Percentiles rank a stretch among this genome's conserved stretches.
Conservation (phyloP, 2,113 vertebrate genomes). For the Chelonoidis abingdonii region DNA sequence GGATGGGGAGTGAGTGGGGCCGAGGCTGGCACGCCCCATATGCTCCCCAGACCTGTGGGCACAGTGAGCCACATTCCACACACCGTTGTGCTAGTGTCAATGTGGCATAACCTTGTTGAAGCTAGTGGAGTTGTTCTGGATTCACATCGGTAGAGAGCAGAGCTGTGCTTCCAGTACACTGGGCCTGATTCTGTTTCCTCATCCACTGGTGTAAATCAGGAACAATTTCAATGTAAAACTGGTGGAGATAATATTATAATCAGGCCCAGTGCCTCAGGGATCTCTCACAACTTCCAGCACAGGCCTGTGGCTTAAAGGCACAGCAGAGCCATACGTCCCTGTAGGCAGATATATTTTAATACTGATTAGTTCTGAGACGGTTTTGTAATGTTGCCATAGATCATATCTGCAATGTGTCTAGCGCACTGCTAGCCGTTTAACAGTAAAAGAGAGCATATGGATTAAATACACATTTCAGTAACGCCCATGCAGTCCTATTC, state of each 20-base stretch:
- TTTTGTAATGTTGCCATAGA: not conserved
- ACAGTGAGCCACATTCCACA: not conserved
- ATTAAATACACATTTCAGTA: not conserved
- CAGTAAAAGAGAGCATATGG: not conserved
- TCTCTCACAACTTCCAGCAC: not conserved
- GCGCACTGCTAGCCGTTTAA: not conserved
- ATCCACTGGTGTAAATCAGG: too few relatives aligned
- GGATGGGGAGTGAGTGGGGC: not conserved
- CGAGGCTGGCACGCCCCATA: not conserved
- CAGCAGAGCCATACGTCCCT: not conserved
- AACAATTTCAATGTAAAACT: not conserved
- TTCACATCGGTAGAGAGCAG: not conserved
- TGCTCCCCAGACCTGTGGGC: not conserved
- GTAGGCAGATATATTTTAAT: not conserved
- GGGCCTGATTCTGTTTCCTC: not conserved
- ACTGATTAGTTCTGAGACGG: not conserved
- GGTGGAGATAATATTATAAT: not conserved
- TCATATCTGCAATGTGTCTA: not conserved
- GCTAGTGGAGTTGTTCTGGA: not conserved
- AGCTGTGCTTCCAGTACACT: not conserved
- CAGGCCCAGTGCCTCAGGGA: not conserved
- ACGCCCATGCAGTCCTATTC: accelerated
- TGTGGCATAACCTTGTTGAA: not conserved
- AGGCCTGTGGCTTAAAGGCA: not conserved
- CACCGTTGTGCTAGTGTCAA: not conserved